These are phyloP conservation scores for Stenopsyche tienmushanensis DNA, from an alignment of 1,140 invertebrate genomes.

Conservation along the genomic window DNA sequence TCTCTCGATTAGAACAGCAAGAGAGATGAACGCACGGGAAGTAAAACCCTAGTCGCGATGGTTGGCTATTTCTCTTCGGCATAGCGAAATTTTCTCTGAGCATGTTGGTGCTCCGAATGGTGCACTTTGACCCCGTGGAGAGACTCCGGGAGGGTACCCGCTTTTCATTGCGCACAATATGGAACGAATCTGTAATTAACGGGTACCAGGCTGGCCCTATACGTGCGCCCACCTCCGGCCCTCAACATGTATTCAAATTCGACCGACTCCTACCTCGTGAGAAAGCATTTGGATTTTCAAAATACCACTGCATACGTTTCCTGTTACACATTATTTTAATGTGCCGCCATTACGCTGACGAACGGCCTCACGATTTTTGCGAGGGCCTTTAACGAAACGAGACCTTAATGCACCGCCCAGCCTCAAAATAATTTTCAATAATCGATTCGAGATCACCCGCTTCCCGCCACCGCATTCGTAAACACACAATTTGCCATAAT, in stretches of 20 bases:
- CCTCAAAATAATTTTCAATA: constrained; percentile 2
- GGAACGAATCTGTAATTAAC: constrained; percentile 42
- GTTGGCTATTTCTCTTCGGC: constrained; percentile 5
- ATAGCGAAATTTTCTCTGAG: constrained; percentile 11
- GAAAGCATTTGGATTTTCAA: constrained; percentile 32
- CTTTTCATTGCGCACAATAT: constrained; percentile 40
- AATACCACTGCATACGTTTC: constrained; percentile 22
- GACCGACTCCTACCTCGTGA: constrained; percentile 35
- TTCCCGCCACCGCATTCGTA: neutral
- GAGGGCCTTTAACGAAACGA: neutral
- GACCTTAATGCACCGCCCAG: too few species aligned
- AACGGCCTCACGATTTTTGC: constrained; percentile 22
- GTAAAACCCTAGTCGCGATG: constrained; percentile 1
- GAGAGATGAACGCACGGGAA: neutral
- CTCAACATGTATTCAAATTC: constrained; percentile 38
- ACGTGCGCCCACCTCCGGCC: constrained; percentile 31
- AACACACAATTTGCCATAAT: neutral
- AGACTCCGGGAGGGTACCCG: constrained; percentile 17
- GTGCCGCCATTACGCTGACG: constrained; percentile 13
- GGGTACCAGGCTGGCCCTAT: constrained; percentile 32
- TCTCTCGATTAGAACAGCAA: neutral
- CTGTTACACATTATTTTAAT: constrained; percentile 30
- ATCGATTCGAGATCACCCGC: constrained; percentile 9
- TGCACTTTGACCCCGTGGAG: constrained; percentile 35
- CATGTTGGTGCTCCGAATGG: constrained; percentile 32